phyloP scores from a whole-genome alignment of 2,888 invertebrate genomes.

The Tetragonula carbonaria region DNA sequence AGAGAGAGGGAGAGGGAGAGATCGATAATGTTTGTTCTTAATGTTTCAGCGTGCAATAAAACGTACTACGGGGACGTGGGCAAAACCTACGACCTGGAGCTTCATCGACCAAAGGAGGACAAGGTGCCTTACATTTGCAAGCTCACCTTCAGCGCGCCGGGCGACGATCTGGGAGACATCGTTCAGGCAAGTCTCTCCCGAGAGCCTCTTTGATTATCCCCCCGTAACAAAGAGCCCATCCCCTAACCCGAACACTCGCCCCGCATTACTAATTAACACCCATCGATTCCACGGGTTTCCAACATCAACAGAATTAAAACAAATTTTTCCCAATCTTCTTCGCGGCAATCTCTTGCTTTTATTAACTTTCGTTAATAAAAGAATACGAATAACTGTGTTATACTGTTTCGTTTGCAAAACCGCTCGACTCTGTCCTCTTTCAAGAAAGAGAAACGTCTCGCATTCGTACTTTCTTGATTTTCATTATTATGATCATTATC shows the following conservation, averaged over 20 bases:
- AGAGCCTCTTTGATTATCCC: neutral
- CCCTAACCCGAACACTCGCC: neutral
- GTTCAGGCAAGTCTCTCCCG: conserved; percentile 88
- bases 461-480: no score
- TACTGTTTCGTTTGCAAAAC: no score
- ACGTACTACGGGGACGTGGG: conserved; percentile 96
- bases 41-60: conserved; percentile 91
- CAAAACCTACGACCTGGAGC: conserved; percentile 93
- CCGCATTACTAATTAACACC: neutral
- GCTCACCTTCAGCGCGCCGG: conserved; percentile 93
- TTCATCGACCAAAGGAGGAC: conserved; percentile 94
- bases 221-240: neutral
- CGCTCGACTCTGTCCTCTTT: no score
- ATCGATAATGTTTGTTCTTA: neutral
- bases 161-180: conserved; percentile 93
- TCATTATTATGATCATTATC: no score
- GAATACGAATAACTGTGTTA: no score
- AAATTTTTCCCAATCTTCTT: no score
- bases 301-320: no score
- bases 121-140: conserved; percentile 94
- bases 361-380: no score
- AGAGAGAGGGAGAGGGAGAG: no score
- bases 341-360: no score
- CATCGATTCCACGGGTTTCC: no score
- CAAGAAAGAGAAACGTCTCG: no score